Evolutionary conservation across 64 coral and sea anemone species (phyloP).

Genomic region (Dendrophyllia cribrosa): DNA sequence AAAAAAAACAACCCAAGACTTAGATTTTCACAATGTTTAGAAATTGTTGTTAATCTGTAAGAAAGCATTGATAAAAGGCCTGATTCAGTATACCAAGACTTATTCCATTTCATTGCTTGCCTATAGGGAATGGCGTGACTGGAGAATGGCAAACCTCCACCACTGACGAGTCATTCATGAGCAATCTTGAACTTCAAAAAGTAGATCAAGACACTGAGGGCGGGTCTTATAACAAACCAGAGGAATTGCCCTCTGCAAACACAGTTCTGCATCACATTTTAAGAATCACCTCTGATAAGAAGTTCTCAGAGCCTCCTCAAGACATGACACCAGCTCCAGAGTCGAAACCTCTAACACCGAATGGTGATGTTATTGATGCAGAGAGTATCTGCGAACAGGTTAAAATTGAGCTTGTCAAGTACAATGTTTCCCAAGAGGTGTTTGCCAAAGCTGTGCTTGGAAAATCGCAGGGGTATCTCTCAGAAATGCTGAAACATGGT

Average conservation of each 20-base stretch:
- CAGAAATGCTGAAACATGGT: slow-evolving; percentile 93
- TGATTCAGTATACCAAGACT: slow-evolving; percentile 72
- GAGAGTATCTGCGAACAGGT: slow-evolving; percentile 76
- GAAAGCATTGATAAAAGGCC: neutral
- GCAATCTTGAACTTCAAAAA: slow-evolving; percentile 83
- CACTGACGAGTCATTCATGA: slow-evolving; percentile 72
- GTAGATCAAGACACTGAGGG: slow-evolving; percentile 33
- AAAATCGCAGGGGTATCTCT: slow-evolving; percentile 95
- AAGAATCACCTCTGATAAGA: slow-evolving; percentile 71
- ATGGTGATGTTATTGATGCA: slow-evolving; percentile 30
- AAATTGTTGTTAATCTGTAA: too few relatives aligned
- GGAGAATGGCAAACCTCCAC: slow-evolving; percentile 70
- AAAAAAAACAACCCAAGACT: too few relatives aligned
- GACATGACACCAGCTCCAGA: slow-evolving; percentile 19
- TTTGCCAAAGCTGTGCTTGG: slow-evolving; percentile 94
- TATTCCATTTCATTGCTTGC: slow-evolving; percentile 69
- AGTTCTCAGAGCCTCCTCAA: neutral
- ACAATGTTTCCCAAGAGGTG: slow-evolving; percentile 91
- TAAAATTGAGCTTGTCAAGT: slow-evolving; percentile 82
- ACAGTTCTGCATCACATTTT: slow-evolving; percentile 80
- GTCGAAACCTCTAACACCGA: slow-evolving; percentile 28
- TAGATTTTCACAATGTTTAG: too few relatives aligned
- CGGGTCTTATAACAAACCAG: slow-evolving; percentile 23
- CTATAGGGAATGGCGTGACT: slow-evolving; percentile 36
- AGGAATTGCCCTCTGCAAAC: slow-evolving; percentile 26